These are phyloP conservation scores for Nysson spinosus DNA, from an alignment of 2,888 invertebrate species.

Conservation along the genomic window DNA sequence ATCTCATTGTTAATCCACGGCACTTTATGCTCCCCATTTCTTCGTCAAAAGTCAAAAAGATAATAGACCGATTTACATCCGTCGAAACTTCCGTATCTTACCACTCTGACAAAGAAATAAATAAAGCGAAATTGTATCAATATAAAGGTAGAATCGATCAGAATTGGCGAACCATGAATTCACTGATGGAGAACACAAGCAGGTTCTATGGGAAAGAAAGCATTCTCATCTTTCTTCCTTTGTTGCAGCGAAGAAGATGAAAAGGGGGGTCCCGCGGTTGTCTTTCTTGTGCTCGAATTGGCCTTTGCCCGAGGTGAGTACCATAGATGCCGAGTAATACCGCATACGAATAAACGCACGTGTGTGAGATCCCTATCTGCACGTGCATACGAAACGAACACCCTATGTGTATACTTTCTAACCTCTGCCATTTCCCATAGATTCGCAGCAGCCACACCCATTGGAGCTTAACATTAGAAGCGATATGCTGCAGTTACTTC, in stretches of 20 bases:
- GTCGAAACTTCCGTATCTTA: too few relatives aligned
- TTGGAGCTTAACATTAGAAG: conserved; percentile 51
- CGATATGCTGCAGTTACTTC: conserved; percentile 29
- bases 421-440: conserved; percentile 73
- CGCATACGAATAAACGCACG: conserved; percentile 29
- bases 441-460: conserved; percentile 68
- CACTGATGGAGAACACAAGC: background rate
- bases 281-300: conserved; percentile 44
- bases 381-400: conserved; percentile 21
- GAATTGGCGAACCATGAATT: conserved; percentile 15
- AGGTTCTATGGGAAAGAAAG: conserved; percentile 36
- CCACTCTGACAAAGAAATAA: too few relatives aligned
- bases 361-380: conserved; percentile 36
- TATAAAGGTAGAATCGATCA: conserved; percentile 1
- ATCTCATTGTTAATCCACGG: too few relatives aligned
- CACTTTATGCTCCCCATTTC: too few relatives aligned
- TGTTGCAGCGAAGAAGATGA: conserved; percentile 24
- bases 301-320: conserved; percentile 53
- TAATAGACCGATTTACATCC: too few relatives aligned
- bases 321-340: conserved; percentile 34
- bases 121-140: conserved; percentile 11
- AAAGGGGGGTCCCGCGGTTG: conserved; percentile 23
- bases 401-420: conserved; percentile 47
- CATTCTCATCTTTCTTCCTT: conserved; percentile 17
- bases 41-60: too few relatives aligned